These are phyloP conservation scores for Poecilia picta DNA, from an alignment of 2,797 vertebrate species.

Conservation along the genomic window DNA sequence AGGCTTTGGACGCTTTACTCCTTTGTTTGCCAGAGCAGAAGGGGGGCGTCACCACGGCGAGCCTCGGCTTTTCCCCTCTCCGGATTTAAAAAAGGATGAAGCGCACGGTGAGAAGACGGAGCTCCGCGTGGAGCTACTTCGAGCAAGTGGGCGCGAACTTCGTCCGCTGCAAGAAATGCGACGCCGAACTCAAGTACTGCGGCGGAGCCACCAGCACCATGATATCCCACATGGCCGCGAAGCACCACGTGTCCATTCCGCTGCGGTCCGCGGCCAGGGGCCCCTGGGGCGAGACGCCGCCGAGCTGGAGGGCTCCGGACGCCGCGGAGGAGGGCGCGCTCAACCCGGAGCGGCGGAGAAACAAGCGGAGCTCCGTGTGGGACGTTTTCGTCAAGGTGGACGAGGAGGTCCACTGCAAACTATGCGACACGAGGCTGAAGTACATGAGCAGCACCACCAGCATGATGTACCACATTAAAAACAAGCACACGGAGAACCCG, in stretches of 20 bases:
- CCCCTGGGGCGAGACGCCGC: conserved; percentile 52
- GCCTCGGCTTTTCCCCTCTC: not conserved
- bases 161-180: conserved; percentile 65
- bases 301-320: conserved; percentile 38
- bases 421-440: conserved; percentile 66
- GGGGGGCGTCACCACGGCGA: not conserved
- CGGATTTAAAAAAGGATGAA: conserved; percentile 36
- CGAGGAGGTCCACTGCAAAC: conserved; percentile 67
- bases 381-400: conserved; percentile 65
- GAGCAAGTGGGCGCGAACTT: conserved; percentile 50
- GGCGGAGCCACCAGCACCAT: conserved; percentile 69
- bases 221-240: conserved; percentile 60
- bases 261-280: conserved; percentile 37
- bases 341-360: conserved; percentile 49
- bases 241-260: conserved; percentile 26
- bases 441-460: conserved; percentile 73
- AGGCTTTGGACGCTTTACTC: not conserved
- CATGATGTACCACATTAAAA: conserved; percentile 75
- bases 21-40: not conserved
- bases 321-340: conserved; percentile 38
- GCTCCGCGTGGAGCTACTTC: conserved; percentile 69
- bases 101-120: conserved; percentile 48
- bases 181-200: conserved; percentile 62
- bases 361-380: conserved; percentile 67
- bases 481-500: conserved; percentile 55